Percentiles rank a stretch among this genome's conserved stretches.
phyloP scores from a whole-genome alignment of 1,140 invertebrate species.

The Bombus huntii region DNA sequence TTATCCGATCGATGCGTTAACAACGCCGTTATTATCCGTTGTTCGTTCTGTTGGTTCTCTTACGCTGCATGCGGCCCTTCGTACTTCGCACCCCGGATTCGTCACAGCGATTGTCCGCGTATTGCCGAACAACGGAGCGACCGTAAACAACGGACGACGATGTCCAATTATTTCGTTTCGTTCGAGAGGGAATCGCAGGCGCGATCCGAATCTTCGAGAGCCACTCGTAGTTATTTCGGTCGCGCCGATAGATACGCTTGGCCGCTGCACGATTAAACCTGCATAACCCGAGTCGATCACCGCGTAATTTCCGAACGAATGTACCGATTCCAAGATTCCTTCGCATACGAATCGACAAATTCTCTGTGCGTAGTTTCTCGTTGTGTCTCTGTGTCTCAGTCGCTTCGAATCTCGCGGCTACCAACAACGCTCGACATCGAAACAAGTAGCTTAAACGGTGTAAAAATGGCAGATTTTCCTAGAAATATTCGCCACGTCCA shows the following conservation, averaged over 20 bases:
- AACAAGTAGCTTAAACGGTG: too few species aligned
- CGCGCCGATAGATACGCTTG: not conserved
- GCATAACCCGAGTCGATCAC: not conserved
- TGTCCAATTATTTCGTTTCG: constrained; percentile 7
- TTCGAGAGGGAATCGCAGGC: not conserved
- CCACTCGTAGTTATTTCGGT: constrained; percentile 6
- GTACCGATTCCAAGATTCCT: not conserved
- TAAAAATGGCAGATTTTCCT: too few species aligned
- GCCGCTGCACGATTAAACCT: not conserved
- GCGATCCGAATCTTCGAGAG: not conserved
- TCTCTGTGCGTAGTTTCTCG: not conserved
- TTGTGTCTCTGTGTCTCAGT: rapidly evolving
- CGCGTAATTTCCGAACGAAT: not conserved
- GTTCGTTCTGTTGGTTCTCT: too few species aligned
- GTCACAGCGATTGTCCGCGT: not conserved
- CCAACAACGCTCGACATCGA: too few species aligned
- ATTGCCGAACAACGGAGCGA: not conserved
- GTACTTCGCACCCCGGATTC: not conserved
- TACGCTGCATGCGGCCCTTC: too few species aligned
- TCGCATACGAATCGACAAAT: too few species aligned
- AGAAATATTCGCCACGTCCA: too few species aligned
- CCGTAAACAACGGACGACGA: not conserved
- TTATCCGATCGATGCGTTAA: not conserved
- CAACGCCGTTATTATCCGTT: not conserved
- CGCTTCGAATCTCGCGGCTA: not conserved